phyloP scores from a whole-genome alignment of 2,113 vertebrate species.

The Anser cygnoides region DNA sequence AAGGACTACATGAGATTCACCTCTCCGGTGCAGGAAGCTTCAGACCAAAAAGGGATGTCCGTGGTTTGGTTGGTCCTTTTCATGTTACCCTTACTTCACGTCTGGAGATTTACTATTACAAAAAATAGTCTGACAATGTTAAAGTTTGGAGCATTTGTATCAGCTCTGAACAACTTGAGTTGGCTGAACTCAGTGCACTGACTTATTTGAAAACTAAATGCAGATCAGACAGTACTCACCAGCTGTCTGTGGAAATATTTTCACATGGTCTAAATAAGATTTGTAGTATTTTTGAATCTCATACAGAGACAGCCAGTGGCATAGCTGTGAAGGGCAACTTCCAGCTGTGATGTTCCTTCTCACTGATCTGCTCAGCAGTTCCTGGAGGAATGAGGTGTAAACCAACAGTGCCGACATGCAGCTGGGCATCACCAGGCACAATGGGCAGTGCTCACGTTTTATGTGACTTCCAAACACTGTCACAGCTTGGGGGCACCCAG shows the following conservation, averaged over 20 bases:
- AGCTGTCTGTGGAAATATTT: background rate
- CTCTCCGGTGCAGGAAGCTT: background rate
- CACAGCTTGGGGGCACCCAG: accelerated
- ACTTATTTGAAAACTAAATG: constrained; percentile 14
- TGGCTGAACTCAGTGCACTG: background rate
- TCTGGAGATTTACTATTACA: background rate
- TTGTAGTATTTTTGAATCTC: constrained; percentile 8
- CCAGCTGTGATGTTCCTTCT: background rate
- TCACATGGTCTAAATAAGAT: background rate
- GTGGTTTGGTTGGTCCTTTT: background rate
- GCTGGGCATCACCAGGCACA: background rate
- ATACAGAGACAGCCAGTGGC: background rate
- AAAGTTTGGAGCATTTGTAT: background rate
- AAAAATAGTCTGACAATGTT: background rate
- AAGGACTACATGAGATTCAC: background rate
- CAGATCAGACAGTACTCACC: background rate
- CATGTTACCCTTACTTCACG: background rate
- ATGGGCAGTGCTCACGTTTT: background rate
- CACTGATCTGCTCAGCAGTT: background rate
- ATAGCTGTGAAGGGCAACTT: background rate
- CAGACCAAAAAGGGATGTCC: background rate
- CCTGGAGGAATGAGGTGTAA: background rate
- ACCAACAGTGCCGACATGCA: background rate
- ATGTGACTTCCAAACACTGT: background rate
- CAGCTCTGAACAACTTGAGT: background rate